Evolutionary conservation across 2,888 invertebrate genomes (phyloP).

Genomic region (Acheta domesticus): DNA sequence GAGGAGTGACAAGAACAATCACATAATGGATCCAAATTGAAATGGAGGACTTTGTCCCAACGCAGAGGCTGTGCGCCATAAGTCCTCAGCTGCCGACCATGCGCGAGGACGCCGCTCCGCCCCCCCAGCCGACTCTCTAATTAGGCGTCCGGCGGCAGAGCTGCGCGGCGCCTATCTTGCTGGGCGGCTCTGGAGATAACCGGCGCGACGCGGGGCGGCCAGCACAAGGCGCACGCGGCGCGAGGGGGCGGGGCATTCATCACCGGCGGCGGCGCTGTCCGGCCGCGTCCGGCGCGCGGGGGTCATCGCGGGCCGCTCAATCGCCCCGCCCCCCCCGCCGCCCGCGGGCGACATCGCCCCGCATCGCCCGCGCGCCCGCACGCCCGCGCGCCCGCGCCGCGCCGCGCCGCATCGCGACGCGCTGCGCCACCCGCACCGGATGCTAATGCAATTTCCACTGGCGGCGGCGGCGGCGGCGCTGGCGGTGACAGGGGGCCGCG

Average conservation of each 20-base stretch:
- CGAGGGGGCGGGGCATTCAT: neutral
- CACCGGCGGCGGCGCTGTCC: neutral
- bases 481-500: constrained; percentile 24
- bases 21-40: too few species aligned
- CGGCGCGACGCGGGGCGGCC: too few species aligned
- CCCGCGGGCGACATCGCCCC: neutral
- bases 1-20: too few species aligned
- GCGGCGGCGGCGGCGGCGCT: constrained; percentile 2
- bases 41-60: too few species aligned
- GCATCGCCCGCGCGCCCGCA: neutral
- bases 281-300: neutral
- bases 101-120: too few species aligned
- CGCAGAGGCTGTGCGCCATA: too few species aligned
- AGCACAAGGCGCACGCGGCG: neutral
- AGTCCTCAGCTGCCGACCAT: too few species aligned
- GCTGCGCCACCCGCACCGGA: constrained; percentile 22
- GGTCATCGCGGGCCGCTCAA: neutral
- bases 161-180: too few species aligned
- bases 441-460: constrained; percentile 30
- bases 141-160: too few species aligned
- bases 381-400: neutral
- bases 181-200: too few species aligned
- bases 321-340: neutral
- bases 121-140: too few species aligned
- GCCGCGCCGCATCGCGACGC: neutral